phyloP scores from a whole-genome alignment of 2,113 vertebrate genomes.

The Struthidea cinerea region DNA sequence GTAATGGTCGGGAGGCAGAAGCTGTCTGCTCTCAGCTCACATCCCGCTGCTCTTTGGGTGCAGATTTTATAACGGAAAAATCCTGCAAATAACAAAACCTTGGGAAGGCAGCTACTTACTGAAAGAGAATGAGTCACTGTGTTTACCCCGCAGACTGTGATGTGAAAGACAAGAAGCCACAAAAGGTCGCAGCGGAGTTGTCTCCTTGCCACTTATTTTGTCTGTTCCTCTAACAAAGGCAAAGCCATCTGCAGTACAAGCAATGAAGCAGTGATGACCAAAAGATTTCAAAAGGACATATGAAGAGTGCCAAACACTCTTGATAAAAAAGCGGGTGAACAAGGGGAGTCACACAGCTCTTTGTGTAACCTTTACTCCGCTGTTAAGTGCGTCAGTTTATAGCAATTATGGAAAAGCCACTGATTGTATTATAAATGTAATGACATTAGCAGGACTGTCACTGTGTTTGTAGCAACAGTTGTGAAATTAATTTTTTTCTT shows the following conservation, averaged over 20 bases:
- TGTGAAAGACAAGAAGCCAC: background rate
- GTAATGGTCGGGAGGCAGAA: background rate
- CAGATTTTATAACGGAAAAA: background rate
- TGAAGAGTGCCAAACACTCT: background rate
- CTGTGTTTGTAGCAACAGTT: constrained; percentile 21
- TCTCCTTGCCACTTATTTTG: background rate
- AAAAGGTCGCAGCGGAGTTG: background rate
- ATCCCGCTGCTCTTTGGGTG: background rate
- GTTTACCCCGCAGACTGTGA: background rate
- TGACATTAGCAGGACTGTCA: constrained; percentile 40
- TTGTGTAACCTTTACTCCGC: constrained; percentile 41
- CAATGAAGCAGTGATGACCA: background rate
- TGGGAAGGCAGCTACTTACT: background rate
- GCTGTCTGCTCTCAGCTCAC: background rate
- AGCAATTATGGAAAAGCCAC: constrained; percentile 10
- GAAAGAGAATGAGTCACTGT: background rate
- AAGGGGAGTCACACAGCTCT: background rate
- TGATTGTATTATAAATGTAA: background rate
- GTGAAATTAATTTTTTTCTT: constrained; percentile 61
- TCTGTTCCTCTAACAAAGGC: background rate
- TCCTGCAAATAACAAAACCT: background rate
- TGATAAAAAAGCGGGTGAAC: background rate
- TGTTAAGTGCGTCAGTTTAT: background rate
- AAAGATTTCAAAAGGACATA: background rate
- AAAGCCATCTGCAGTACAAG: background rate